Evolutionary conservation across 2,113 vertebrate species (phyloP).

Genomic region (Pseudonaja textilis): DNA sequence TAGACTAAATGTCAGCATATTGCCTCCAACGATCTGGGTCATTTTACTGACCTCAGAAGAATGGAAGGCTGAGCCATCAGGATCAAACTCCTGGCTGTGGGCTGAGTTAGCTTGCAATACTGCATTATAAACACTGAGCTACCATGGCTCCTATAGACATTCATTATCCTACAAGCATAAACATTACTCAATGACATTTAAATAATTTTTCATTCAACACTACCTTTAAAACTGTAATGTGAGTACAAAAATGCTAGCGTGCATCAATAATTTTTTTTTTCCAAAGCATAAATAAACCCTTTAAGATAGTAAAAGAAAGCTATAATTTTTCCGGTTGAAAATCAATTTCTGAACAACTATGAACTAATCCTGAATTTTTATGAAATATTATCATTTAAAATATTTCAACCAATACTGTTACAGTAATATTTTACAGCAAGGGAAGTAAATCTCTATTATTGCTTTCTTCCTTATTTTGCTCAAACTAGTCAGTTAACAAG

Average conservation of each 20-base stretch:
- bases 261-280: neutral
- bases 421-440: neutral
- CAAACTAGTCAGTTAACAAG: neutral
- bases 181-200: neutral
- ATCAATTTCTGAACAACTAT: neutral
- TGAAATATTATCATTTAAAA: neutral
- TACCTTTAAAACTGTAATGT: neutral
- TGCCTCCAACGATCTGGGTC: no score
- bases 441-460: neutral
- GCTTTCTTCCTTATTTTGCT: neutral
- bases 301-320: neutral
- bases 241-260: neutral
- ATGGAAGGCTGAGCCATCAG: neutral
- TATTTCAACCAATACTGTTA: neutral
- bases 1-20: no score
- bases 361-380: neutral
- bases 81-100: neutral
- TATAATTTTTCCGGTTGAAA: neutral
- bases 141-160: neutral
- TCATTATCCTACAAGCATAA: neutral
- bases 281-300: neutral
- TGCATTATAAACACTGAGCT: neutral
- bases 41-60: no score
- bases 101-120: neutral
- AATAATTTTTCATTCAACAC: neutral